Evolutionary conservation across 2,888 invertebrate species (phyloP), one percentile per base, ranked within the genome.

Genomic region (Melinaea menophilus): DNA sequence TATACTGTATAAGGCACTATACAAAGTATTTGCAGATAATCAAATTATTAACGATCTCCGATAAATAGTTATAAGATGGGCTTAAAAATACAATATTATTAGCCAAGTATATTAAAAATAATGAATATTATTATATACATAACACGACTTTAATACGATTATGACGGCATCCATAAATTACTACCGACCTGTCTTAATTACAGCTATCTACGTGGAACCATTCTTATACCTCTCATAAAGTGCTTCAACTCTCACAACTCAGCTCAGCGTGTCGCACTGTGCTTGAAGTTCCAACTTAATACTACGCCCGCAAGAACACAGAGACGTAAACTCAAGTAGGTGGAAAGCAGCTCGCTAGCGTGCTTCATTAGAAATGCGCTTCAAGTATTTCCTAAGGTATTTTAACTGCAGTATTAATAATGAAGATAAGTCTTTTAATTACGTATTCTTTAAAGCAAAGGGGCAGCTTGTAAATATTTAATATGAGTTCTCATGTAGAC

Each of bases 351-450:
- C n/a, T 46, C 45, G 56, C 37, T 11, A 47, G 41, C 47, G 33
- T 34, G 56, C 41, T 64, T 65, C 61, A 65, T 62, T 62, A 56
- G 61, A 47, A 62, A 62, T 47, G 22, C 54, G 56, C 37, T 37
- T 37, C 5, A 7, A 56, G 45, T 12, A 59, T 37, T 55, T 54
- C 37, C 37, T 37, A 2, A 37, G 37, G 37, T 37, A 37, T 37
- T 37, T 37, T 59, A 35, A 51, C 22, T 59, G 37, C 59, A 54
- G 35, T 35, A 51, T 51, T 37, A 31, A 51, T 51, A 51, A 51
- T 59, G 51, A 58, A 48, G 47, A 11, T 34, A n/a, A 54, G 31
- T 37, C 13, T 48, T 48, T 22, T 13, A n/a, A n/a, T 48, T n/a
- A 3, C 5, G 7, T 4, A 5, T 37, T 2, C 37, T 37, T 4